Percentiles rank a stretch among this genome's conserved stretches.
These are phyloP conservation scores for Anolis sagrei DNA, from an alignment of 2,113 vertebrate genomes.

Conservation along the genomic window DNA sequence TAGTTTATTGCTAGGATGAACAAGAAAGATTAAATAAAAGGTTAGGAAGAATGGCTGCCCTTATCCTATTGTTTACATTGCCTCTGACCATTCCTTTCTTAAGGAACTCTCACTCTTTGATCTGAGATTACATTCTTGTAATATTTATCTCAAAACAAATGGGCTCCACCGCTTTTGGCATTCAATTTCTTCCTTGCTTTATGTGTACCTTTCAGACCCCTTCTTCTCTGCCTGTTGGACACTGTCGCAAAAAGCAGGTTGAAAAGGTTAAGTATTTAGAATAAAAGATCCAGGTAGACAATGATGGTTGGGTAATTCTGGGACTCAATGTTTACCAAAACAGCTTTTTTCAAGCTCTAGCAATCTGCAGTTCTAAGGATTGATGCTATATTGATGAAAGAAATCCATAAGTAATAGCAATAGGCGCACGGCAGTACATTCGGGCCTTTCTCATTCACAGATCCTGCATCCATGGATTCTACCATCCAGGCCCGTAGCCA, in stretches of 20 bases:
- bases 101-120: conserved; percentile 29
- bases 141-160: conserved; percentile 50
- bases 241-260: too few species aligned
- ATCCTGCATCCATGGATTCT: too few species aligned
- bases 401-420: background rate
- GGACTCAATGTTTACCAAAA: too few species aligned
- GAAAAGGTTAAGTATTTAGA: too few species aligned
- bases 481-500: too few species aligned
- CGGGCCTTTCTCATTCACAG: too few species aligned
- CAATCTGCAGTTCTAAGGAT: conserved; percentile 13
- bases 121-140: conserved; percentile 5
- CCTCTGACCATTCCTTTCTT: conserved; percentile 29
- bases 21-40: conserved; percentile 46
- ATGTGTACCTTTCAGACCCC: conserved; percentile 18
- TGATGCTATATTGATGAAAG: background rate
- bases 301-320: too few species aligned
- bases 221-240: conserved; percentile 6
- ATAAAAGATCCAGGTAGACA: too few species aligned
- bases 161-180: background rate
- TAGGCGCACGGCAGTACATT: too few species aligned
- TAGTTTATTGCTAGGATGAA: conserved; percentile 34
- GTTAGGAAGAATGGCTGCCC: background rate
- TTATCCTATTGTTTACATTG: conserved; percentile 30
- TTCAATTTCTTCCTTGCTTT: conserved; percentile 26
- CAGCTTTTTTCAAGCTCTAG: background rate